These are phyloP conservation scores for Tuberolachnus salignus DNA, from an alignment of 2,888 invertebrate species.

Conservation along the genomic window DNA sequence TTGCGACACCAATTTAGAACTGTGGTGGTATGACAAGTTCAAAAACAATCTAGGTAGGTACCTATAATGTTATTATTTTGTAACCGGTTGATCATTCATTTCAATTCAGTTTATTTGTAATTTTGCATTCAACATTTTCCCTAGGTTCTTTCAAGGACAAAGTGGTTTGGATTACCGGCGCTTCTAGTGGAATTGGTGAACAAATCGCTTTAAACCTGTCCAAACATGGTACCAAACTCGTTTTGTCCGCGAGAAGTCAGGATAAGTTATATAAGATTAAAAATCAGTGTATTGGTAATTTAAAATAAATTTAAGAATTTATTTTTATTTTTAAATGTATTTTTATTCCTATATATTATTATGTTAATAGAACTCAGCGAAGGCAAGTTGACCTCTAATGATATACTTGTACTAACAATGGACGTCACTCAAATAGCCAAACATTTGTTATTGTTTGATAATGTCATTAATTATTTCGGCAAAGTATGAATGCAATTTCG, in stretches of 20 bases:
- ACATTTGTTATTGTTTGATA: constrained; percentile 70
- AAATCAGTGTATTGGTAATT: constrained; percentile 68
- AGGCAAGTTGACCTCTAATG: constrained; percentile 65
- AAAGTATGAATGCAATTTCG: constrained; percentile 61
- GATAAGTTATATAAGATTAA: constrained; percentile 72
- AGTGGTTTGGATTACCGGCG: constrained; percentile 84
- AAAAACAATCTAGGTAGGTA: constrained; percentile 57
- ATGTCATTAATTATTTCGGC: constrained; percentile 73
- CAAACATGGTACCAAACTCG: constrained; percentile 70
- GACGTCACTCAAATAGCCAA: constrained; percentile 69
- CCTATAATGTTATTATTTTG: not conserved
- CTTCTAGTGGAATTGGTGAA: constrained; percentile 84
- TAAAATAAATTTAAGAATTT: constrained; percentile 51
- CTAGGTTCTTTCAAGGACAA: constrained; percentile 69
- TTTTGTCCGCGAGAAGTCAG: constrained; percentile 72
- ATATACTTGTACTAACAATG: constrained; percentile 73
- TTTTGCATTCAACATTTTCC: too few species aligned
- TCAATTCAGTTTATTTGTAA: not conserved
- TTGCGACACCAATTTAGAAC: constrained; percentile 37
- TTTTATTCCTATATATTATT: not conserved
- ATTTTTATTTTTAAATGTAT: not conserved
- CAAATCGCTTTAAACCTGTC: constrained; percentile 73
- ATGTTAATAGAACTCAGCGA: constrained; percentile 54
- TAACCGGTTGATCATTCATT: too few species aligned
- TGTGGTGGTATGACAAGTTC: constrained; percentile 64